phyloP scores from a whole-genome alignment of 2,888 invertebrate genomes.

The Lamproptera curius region DNA sequence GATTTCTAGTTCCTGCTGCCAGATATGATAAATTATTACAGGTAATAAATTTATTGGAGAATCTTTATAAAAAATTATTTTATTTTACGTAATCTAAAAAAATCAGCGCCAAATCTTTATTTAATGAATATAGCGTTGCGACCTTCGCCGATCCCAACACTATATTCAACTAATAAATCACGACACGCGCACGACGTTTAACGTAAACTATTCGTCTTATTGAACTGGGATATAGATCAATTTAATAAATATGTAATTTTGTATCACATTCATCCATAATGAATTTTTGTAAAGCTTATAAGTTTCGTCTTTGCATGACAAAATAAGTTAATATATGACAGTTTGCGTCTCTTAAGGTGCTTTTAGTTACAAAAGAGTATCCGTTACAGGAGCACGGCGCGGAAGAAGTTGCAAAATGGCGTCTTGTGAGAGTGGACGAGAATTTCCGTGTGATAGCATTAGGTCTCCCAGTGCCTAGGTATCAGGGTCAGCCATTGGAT shows the following conservation, averaged over 20 bases:
- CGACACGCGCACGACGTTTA: too few species aligned
- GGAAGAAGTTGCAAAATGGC: constrained; percentile 89
- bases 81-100: too few species aligned
- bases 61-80: too few species aligned
- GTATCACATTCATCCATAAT: constrained; percentile 16
- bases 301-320: neutral
- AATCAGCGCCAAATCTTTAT: too few species aligned
- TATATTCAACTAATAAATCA: too few species aligned
- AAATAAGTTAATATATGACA: neutral
- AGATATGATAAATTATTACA: constrained; percentile 93
- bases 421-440: constrained; percentile 94
- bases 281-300: neutral
- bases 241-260: too few species aligned
- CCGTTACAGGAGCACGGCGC: constrained; percentile 85
- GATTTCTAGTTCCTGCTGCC: constrained; percentile 92
- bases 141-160: too few species aligned
- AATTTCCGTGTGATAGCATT: constrained; percentile 95
- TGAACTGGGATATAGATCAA: too few species aligned
- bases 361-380: neutral
- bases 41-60: too few species aligned
- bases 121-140: too few species aligned
- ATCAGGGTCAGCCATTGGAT: constrained; percentile 95
- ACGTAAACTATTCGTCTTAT: too few species aligned
- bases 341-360: neutral
- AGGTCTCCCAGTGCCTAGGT: constrained; percentile 93